Conservation (phyloP, 2,888 invertebrate genomes). For the Amblyteles armatorius region DNA sequence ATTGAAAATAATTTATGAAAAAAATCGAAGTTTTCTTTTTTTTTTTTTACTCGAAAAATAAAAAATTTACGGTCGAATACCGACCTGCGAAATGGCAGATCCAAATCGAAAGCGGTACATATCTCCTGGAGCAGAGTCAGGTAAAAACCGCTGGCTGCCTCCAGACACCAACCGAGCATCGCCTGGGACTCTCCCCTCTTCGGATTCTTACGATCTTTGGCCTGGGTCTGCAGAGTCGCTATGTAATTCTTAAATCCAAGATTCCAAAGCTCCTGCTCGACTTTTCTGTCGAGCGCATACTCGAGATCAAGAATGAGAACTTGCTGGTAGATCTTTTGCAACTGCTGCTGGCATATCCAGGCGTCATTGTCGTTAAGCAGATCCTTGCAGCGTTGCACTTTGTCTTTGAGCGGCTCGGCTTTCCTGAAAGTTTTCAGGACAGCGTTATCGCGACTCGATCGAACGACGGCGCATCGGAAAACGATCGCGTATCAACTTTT, state of each 20-base stretch:
- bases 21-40: background rate
- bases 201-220: constrained; percentile 93
- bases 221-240: constrained; percentile 90
- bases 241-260: constrained; percentile 95
- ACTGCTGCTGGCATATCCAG: constrained; percentile 85
- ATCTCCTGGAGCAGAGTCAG: constrained; percentile 92
- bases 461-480: background rate
- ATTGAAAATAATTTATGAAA: constrained; percentile 14
- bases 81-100: constrained; percentile 90
- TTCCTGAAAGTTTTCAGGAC: constrained; percentile 85
- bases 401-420: constrained; percentile 91
- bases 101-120: constrained; percentile 92
- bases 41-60: background rate
- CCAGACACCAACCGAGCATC: constrained; percentile 92
- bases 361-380: constrained; percentile 85
- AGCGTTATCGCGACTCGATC: background rate
- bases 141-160: constrained; percentile 95
- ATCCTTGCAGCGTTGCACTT: constrained; percentile 88
- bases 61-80: constrained; percentile 31
- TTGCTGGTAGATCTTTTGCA: constrained; percentile 84
- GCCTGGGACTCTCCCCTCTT: constrained; percentile 91
- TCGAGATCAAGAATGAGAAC: constrained; percentile 93
- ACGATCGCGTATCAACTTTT: constrained; percentile 57
- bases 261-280: constrained; percentile 96
- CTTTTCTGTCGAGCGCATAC: constrained; percentile 94